Evolutionary conservation across 2,888 invertebrate species (phyloP).

Genomic region (Isoperla grammatica): DNA sequence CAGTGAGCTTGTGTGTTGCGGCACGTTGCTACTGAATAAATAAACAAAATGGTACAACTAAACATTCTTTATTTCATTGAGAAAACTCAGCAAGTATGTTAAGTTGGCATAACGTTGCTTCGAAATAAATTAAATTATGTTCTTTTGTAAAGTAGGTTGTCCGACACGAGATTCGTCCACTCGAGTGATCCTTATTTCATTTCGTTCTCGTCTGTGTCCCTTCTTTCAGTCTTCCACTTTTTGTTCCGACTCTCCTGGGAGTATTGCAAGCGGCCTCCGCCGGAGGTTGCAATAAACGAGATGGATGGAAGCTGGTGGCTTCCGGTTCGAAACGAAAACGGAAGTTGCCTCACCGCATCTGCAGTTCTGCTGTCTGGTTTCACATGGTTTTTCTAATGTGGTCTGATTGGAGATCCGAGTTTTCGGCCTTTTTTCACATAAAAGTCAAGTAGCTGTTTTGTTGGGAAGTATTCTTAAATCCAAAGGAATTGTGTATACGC

Average conservation of each 20-base stretch:
- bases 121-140: too few species aligned
- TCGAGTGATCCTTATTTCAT: constrained; percentile 10
- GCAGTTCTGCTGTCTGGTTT: not conserved
- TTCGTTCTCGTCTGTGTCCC: not conserved
- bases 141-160: not conserved
- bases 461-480: too few species aligned
- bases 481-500: too few species aligned
- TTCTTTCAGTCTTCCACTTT: not conserved
- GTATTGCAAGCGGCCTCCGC: too few species aligned
- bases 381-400: constrained; percentile 10
- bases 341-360: not conserved
- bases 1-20: too few species aligned
- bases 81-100: too few species aligned
- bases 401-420: constrained; percentile 14
- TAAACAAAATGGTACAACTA: too few species aligned
- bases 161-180: too few species aligned
- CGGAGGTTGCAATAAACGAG: constrained; percentile 22
- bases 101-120: constrained; percentile 2
- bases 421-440: not conserved
- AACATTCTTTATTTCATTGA: too few species aligned
- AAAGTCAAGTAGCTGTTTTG: too few species aligned
- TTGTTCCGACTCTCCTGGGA: not conserved
- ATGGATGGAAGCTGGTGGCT: constrained; percentile 25
- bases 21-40: too few species aligned
- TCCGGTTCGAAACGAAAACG: constrained; percentile 25